Evolutionary conservation across 2,888 invertebrate species (phyloP).

Genomic region (Eupithecia dodoneata): DNA sequence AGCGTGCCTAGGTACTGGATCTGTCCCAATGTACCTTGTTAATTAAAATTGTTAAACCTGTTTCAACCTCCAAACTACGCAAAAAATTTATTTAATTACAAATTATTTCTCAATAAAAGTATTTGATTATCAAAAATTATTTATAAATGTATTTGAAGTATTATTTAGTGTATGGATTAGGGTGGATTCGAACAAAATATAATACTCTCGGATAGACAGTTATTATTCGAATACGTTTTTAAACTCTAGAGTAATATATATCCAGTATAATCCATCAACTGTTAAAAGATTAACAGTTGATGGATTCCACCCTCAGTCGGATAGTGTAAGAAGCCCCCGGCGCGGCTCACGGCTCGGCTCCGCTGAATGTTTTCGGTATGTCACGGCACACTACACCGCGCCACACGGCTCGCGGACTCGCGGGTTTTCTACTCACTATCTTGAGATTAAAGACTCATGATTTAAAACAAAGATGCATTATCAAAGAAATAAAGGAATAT

Average conservation of each 20-base stretch:
- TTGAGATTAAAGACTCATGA: background rate
- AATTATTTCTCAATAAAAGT: no score
- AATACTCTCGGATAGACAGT: no score
- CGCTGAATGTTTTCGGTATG: constrained; percentile 28
- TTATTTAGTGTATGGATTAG: no score
- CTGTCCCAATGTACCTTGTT: background rate
- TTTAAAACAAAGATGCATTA: background rate
- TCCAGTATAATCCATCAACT: no score
- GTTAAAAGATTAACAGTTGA: no score
- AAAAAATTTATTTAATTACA: no score
- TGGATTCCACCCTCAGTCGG: background rate
- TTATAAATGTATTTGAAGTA: no score
- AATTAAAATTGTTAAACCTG: no score
- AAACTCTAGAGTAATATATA: no score
- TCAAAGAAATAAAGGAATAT: background rate
- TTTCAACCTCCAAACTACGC: background rate
- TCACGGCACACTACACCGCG: constrained; percentile 33
- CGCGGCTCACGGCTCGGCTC: background rate
- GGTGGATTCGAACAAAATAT: no score
- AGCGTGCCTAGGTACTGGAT: background rate
- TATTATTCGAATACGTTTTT: no score
- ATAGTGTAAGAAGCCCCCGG: constrained; percentile 4
- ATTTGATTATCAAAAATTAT: no score
- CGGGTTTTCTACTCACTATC: background rate
- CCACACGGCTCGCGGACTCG: constrained; percentile 18